Evolutionary conservation across 2,888 invertebrate species (phyloP), one percentile per base, ranked within the genome.

Genomic region (Merodon equestris): DNA sequence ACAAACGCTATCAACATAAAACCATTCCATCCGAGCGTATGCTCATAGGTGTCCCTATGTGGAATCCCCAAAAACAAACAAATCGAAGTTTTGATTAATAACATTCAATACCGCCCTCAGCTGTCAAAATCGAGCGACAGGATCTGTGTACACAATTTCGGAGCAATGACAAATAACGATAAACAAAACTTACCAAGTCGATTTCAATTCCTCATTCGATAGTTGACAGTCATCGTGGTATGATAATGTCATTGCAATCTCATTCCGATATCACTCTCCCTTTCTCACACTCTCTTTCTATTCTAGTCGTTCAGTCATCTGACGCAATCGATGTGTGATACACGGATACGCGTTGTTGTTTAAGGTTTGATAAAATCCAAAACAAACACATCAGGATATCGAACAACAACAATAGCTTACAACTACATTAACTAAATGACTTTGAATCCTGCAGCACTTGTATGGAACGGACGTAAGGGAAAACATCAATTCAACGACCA

Each of bases 391-490:
- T 77, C 72, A 68, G 47, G 51, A 53, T 44, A 74, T 67, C 50
- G 13, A 44, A 44, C 47, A 45, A 58, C 48, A 53, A 42, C 34
- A 58, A 27, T 50, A 51, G 12, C 13, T 60, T 60, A 77, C 60
- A 67, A 72, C 76, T 72, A 72, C 76, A 77, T 77, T 77, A 77
- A 77, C 60, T 72, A 77, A 77, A 77, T 77, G 76, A 77, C 76
- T 77, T 72, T 77, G 66, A 67, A 77, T 77, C 76, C 76, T 67
- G 34, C 7, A 44, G 38, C 9, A 18, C 40, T 44, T 19, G 51
- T 1, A 58, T 27, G 27, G 7, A 27, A 27, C 7, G 7, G 7
- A 27, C 27, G 27, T n/a, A 60, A 54, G 53, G 34, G 36, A 73
- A 53, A 64, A 76, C 42, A 44, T 74, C 75, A 71, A 56, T 66